These are phyloP conservation scores for Diloba caeruleocephala DNA, from an alignment of 2,888 invertebrate species.

Conservation along the genomic window DNA sequence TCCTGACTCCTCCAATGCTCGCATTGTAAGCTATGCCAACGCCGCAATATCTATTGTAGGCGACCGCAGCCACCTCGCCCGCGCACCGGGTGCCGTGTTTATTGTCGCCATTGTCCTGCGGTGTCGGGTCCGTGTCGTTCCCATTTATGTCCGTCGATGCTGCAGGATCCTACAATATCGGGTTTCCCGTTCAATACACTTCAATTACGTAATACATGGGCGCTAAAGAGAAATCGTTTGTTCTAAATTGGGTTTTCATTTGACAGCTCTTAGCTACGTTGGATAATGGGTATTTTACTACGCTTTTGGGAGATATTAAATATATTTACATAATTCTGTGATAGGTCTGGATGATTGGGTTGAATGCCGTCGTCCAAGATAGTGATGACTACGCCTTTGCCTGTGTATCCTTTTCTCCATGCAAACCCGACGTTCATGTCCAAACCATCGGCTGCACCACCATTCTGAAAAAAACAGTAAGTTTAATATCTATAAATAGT, in stretches of 20 bases:
- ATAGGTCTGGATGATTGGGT: constrained; percentile 97
- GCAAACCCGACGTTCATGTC: constrained; percentile 99
- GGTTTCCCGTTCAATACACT: constrained; percentile 44
- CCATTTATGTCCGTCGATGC: constrained; percentile 99
- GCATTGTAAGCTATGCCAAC: constrained; percentile 99
- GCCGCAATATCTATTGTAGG: constrained; percentile 98
- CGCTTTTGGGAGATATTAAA: constrained; percentile 4
- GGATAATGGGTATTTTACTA: constrained; percentile 29
- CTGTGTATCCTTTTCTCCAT: constrained; percentile 98
- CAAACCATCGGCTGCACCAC: constrained; percentile 97
- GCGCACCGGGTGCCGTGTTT: constrained; percentile 99
- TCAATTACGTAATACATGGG: constrained; percentile 39
- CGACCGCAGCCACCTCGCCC: constrained; percentile 99
- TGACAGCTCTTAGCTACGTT: constrained; percentile 29
- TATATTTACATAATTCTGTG: constrained; percentile 96
- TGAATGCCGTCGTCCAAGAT: constrained; percentile 99
- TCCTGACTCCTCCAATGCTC: constrained; percentile 98
- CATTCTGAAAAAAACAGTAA: constrained; percentile 91
- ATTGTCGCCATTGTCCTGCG: constrained; percentile 99
- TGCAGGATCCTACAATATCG: constrained; percentile 92
- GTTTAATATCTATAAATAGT: constrained; percentile 39
- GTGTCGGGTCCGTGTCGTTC: constrained; percentile 99
- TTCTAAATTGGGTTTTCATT: constrained; percentile 32
- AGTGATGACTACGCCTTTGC: constrained; percentile 98
- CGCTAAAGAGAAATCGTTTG: constrained; percentile 29